Base-by-base conservation (phyloP, 1,140 invertebrate genomes). In the Zeugodacus cucurbitae region DNA sequence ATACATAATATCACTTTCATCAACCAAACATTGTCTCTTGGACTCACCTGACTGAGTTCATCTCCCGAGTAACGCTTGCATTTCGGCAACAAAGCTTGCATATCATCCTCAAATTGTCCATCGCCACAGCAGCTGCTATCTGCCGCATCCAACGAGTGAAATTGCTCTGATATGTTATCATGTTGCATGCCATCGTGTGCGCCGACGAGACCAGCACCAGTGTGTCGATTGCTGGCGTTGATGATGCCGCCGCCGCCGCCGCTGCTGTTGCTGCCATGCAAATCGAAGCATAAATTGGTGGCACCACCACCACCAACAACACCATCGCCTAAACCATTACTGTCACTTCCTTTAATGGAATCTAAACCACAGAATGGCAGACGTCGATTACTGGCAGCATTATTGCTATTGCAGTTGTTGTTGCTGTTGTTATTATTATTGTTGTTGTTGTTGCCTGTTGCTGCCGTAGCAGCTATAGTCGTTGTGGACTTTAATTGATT, bases 1-100 rank as follows among this genome's bases (percentile, higher is more conserved):
- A 20, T 17, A 54, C 4, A 54, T 17, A 54, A 48, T 48, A 8
- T 11, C 44, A 48, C 44, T 48, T 48, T 5, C 44, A 48, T 10
- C 44, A 10, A 11, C 44, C 10, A 54, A 14, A 54, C 11, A 54
- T 14, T 17, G 14, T 54, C 48, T 1, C 58, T n/a, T 22, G 2
- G 8, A 90, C 91, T 90, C 88, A 93, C 93, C 92, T 93, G 93
- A 92, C 93, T 93, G 86, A 93, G 91, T 89, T 93, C 93, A 92
- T 93, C 93, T 87, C 92, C 89, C 20, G 91, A 93, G 74, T 91
- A 90, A 10, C 91, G 91, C 64, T 91, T 86, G 87, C 91, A 92
- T 87, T 91, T 92, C 87, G 92, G 92, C 90, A 93, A 22, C 70
- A 93, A 88, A 0, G 92, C 92, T 88, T 93, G 90, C 91, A 93